Percentiles rank a stretch among this genome's conserved stretches.
These are phyloP conservation scores for Phortica okadai DNA, from an alignment of 2,888 invertebrate species.

Conservation along the genomic window DNA sequence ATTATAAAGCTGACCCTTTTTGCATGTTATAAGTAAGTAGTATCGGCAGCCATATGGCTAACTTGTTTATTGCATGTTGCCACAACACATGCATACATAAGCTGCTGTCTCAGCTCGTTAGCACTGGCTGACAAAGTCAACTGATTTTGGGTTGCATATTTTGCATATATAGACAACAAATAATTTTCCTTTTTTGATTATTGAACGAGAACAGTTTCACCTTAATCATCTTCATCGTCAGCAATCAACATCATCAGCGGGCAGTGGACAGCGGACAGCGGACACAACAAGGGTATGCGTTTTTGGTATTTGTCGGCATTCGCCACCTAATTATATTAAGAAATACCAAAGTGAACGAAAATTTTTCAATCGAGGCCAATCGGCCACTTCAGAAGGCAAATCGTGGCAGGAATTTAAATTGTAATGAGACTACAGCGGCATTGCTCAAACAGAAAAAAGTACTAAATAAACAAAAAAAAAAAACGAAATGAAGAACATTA, in stretches of 20 bases:
- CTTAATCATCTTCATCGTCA: neutral
- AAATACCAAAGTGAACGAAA: constrained; percentile 40
- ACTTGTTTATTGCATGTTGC: neutral
- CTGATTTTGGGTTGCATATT: constrained; percentile 65
- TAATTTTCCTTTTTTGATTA: constrained; percentile 18
- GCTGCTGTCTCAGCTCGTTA: constrained; percentile 53
- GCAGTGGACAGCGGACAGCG: neutral
- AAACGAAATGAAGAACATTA: constrained; percentile 26
- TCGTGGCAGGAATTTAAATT: constrained; percentile 31
- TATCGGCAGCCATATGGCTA: neutral
- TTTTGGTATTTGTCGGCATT: constrained; percentile 54
- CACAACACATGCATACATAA: neutral
- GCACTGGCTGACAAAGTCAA: constrained; percentile 30
- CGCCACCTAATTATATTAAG: constrained; percentile 68
- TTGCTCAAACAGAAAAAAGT: constrained; percentile 48
- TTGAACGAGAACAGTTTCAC: neutral
- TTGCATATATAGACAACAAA: constrained; percentile 58
- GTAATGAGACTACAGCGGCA: constrained; percentile 4
- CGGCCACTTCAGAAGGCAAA: constrained; percentile 11
- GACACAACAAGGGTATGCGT: neutral
- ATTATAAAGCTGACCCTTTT: too few species aligned
- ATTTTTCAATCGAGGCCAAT: constrained; percentile 9
- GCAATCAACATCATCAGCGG: neutral
- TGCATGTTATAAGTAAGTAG: too few species aligned
- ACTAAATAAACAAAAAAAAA: constrained; percentile 53